A percentile compares a stretch with the other conserved stretches of the same genome.
These are phyloP conservation scores for Aspidiotus destructor DNA, from an alignment of 2,888 invertebrate genomes.

Conservation along the genomic window DNA sequence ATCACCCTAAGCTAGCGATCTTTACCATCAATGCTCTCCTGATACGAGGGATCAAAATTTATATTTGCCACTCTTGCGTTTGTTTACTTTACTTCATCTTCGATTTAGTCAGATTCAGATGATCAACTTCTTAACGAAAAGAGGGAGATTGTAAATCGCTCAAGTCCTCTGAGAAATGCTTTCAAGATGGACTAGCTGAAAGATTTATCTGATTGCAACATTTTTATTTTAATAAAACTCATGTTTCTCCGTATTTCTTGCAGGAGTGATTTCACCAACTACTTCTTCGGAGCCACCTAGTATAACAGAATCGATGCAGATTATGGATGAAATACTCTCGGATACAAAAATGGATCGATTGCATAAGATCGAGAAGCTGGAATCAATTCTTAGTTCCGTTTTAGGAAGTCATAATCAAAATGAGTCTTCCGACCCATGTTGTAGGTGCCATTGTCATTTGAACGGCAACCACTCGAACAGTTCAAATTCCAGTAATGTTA, in stretches of 20 bases:
- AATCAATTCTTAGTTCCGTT: slow-evolving; percentile 59
- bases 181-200: not conserved
- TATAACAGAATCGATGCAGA: slow-evolving; percentile 79
- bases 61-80: too few species aligned
- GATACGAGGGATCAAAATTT: not conserved
- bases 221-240: not conserved
- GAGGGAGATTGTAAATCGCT: too few species aligned
- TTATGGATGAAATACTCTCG: slow-evolving; percentile 74
- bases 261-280: slow-evolving; percentile 27
- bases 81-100: too few species aligned
- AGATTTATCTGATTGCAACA: not conserved
- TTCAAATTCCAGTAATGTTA: not conserved
- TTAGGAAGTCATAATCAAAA: slow-evolving; percentile 4
- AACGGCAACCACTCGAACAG: slow-evolving; percentile 42
- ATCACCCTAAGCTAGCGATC: too few species aligned
- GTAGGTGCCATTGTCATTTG: slow-evolving; percentile 36
- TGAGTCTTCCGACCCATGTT: slow-evolving; percentile 13
- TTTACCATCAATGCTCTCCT: not conserved
- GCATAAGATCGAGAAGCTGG: slow-evolving; percentile 75
- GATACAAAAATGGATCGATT: slow-evolving; percentile 73
- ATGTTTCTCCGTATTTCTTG: not conserved
- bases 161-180: too few species aligned
- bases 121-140: too few species aligned
- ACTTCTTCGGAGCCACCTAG: slow-evolving; percentile 60
- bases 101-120: too few species aligned